phyloP scores from a whole-genome alignment of 1,140 invertebrate species.

The Tetramorium parvispinum region DNA sequence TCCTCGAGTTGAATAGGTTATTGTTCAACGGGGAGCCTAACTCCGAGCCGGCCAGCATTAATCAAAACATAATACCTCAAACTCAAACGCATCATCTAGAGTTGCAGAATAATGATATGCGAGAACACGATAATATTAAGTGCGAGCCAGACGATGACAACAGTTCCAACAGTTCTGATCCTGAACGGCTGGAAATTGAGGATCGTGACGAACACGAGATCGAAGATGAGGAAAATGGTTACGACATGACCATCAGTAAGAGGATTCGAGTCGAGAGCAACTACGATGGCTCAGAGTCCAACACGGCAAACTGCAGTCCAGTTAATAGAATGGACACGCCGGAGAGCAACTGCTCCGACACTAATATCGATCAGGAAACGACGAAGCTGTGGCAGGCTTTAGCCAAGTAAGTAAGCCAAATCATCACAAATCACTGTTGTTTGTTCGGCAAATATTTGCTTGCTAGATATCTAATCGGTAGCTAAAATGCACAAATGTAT shows the following conservation, averaged over 20 bases:
- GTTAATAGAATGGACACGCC: conserved; percentile 85
- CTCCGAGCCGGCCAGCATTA: conserved; percentile 83
- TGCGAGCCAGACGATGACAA: conserved; percentile 83
- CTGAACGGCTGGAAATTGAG: conserved; percentile 86
- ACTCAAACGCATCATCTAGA: conserved; percentile 83
- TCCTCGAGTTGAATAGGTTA: conserved; percentile 83
- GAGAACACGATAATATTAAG: conserved; percentile 78
- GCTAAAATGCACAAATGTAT: neutral
- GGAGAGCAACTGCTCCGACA: conserved; percentile 86
- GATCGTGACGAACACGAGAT: conserved; percentile 81
- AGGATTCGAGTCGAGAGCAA: conserved; percentile 75
- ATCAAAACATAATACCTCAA: conserved; percentile 84
- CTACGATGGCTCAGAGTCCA: conserved; percentile 76
- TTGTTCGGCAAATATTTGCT: conserved; percentile 11
- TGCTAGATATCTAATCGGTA: neutral
- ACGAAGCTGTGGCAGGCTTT: conserved; percentile 87
- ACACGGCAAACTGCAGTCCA: conserved; percentile 79
- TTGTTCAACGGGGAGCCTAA: conserved; percentile 83
- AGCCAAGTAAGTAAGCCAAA: conserved; percentile 82
- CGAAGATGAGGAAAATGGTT: conserved; percentile 83
- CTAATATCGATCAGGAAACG: conserved; percentile 87
- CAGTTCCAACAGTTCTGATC: conserved; percentile 86
- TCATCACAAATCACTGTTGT: neutral
- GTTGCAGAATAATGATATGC: conserved; percentile 72
- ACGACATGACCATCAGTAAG: conserved; percentile 83